phyloP scores from a whole-genome alignment of 1,140 invertebrate species.

The Drosophila orena region DNA sequence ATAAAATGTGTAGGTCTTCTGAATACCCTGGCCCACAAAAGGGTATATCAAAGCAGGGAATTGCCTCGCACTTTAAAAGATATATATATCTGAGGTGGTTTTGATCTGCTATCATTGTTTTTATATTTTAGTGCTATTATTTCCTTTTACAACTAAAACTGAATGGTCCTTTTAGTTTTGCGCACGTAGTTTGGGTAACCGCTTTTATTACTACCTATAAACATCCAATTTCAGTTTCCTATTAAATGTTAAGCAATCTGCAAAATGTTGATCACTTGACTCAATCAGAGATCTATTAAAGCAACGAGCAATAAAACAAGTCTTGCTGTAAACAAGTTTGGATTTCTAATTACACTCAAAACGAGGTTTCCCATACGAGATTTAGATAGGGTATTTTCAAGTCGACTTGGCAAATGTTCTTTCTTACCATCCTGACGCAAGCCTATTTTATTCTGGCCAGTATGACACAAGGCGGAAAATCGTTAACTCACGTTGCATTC shows the following conservation, averaged over 20 bases:
- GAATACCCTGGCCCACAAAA: conserved; percentile 6
- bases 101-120: neutral
- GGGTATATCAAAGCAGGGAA: conserved; percentile 3
- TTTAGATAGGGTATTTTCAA: neutral
- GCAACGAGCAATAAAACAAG: conserved; percentile 7
- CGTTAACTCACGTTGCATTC: conserved; percentile 14
- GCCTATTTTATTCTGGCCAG: neutral
- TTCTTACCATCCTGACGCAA: conserved; percentile 53
- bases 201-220: conserved; percentile 21
- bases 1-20: conserved; percentile 38
- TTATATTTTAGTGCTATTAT: no score
- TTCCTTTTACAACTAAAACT: no score
- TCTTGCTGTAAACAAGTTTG: conserved; percentile 25
- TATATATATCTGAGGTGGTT: neutral
- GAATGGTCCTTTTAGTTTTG: no score
- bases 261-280: conserved; percentile 16
- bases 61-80: neutral
- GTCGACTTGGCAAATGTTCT: conserved; percentile 1
- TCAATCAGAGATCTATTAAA: conserved; percentile 23
- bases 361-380: neutral
- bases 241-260: conserved; percentile 20
- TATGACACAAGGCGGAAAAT: conserved; percentile 23
- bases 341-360: conserved; percentile 10
- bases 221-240: conserved; percentile 27
- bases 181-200: neutral